Evolutionary conservation across 2,113 vertebrate genomes (phyloP).

Genomic region (Cyanoderma ruficeps): DNA sequence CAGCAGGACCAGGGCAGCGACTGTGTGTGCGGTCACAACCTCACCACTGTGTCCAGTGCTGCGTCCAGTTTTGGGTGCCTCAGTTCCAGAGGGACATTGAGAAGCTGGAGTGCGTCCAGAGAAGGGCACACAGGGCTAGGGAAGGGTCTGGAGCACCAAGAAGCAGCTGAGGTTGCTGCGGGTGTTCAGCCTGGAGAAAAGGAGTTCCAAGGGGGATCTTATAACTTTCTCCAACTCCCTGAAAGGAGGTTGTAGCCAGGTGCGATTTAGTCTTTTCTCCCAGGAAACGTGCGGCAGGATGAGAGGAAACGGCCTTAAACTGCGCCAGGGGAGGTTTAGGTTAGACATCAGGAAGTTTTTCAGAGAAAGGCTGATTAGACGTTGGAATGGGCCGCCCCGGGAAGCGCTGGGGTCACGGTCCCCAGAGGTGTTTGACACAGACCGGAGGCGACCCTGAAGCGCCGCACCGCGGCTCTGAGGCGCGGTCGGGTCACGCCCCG

Average conservation of each 20-base stretch:
- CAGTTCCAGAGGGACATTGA: not conserved
- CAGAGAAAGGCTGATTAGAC: not conserved
- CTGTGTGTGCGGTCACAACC: not conserved
- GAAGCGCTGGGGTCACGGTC: not conserved
- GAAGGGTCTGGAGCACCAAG: not conserved
- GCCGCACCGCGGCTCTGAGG: fast-evolving
- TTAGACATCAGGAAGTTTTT: not conserved
- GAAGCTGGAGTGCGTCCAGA: not conserved
- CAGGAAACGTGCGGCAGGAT: not conserved
- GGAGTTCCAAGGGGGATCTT: not conserved
- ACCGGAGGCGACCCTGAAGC: fast-evolving
- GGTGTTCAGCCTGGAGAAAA: not conserved
- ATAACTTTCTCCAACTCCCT: not conserved
- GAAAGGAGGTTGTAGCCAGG: not conserved
- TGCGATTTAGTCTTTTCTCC: not conserved
- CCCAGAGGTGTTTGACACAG: no score
- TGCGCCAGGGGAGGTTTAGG: not conserved
- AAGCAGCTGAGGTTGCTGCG: not conserved
- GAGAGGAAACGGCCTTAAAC: not conserved
- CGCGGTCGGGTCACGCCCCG: fast-evolving
- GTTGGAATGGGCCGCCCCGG: not conserved
- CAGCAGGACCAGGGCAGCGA: not conserved
- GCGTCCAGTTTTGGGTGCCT: not conserved
- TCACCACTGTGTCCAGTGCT: not conserved
- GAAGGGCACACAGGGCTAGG: not conserved